These are phyloP conservation scores for Pardalotus punctatus DNA, from an alignment of 2,113 vertebrate genomes.

Conservation along the genomic window DNA sequence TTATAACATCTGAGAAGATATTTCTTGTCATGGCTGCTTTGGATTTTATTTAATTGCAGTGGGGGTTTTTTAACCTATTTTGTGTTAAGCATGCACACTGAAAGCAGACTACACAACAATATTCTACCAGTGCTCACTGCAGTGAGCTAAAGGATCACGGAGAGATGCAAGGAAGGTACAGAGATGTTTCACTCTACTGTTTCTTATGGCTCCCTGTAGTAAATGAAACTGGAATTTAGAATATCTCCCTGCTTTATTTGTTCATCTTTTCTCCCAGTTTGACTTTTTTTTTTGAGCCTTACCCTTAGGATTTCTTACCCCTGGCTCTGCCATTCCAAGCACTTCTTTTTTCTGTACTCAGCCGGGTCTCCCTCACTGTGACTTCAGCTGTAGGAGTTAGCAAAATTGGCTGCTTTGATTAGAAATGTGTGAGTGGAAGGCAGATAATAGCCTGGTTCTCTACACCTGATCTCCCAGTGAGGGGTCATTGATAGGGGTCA, in stretches of 20 bases:
- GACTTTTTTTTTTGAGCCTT: neutral
- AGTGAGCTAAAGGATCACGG: neutral
- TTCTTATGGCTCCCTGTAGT: neutral
- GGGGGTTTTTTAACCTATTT: neutral
- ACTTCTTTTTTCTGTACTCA: constrained; percentile 27
- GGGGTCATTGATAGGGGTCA: constrained; percentile 65
- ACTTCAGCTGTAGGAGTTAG: constrained; percentile 12
- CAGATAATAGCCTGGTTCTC: constrained; percentile 63
- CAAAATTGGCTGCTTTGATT: constrained; percentile 66
- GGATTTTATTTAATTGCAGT: neutral
- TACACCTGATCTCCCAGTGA: constrained; percentile 65
- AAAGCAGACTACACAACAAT: neutral
- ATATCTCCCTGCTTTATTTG: neutral
- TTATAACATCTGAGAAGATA: neutral
- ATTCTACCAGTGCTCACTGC: neutral
- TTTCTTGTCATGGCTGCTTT: neutral
- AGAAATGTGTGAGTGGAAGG: constrained; percentile 53
- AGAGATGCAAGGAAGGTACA: neutral
- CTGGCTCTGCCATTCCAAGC: neutral
- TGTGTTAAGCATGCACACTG: neutral
- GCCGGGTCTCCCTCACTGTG: neutral
- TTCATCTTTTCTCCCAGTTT: constrained; percentile 11
- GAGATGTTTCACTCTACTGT: neutral
- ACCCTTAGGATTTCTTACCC: neutral
- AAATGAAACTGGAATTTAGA: neutral